phyloP scores from a whole-genome alignment of 2,113 vertebrate genomes.

The Sprattus sprattus region DNA sequence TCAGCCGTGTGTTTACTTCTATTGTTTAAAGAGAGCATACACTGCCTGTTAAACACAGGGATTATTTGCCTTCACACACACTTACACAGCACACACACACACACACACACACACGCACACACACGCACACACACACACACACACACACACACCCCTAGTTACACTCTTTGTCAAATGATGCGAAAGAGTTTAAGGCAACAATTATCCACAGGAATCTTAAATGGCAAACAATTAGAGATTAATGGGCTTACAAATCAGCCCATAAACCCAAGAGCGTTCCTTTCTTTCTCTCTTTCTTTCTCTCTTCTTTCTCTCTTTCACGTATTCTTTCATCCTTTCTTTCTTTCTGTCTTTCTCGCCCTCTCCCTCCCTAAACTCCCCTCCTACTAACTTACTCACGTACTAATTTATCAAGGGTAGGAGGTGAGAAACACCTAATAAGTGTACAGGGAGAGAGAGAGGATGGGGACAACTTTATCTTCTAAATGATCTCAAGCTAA shows the following conservation, averaged over 20 bases:
- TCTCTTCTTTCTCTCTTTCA: neutral
- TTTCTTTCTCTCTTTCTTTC: neutral
- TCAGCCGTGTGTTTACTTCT: neutral
- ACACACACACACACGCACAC: neutral
- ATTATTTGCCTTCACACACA: slow-evolving; percentile 12
- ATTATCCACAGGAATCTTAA: slow-evolving; percentile 1
- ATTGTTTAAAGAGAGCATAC: neutral
- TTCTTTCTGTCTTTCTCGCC: neutral
- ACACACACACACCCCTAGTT: neutral
- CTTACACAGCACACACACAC: slow-evolving; percentile 9
- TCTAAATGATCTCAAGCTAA: no score
- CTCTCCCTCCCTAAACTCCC: neutral
- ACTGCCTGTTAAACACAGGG: neutral
- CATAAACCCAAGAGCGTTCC: neutral
- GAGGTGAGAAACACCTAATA: no score
- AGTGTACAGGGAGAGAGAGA: no score
- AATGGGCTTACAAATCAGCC: neutral
- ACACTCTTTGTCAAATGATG: neutral
- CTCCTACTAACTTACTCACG: no score
- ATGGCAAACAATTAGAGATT: slow-evolving; percentile 10
- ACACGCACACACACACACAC: neutral
- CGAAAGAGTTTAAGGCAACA: neutral
- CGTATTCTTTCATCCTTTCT: no score
- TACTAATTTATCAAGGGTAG: no score
- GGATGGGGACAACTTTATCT: no score